Base-by-base conservation (phyloP, 2,888 invertebrate species). In the Brassicogethes aeneus region DNA sequence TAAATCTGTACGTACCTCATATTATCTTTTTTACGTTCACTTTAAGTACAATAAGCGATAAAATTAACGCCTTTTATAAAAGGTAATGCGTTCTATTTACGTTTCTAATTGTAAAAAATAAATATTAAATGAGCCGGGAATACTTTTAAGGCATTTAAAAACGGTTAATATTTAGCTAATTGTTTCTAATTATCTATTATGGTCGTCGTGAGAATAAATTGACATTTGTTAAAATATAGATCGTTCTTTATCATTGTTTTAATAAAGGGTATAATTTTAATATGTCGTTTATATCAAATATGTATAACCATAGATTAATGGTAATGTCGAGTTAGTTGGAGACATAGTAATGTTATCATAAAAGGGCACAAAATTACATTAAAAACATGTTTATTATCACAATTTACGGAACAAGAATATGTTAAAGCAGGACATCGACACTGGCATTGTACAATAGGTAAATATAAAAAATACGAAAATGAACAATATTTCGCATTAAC, bases 351-450 rank as follows among this genome's bases (percentile, higher is more conserved):
- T 53, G 50, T 48, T 42, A 45, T 55, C 51, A 56, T 53, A 60
- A 61, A 56, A 55, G 55, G 55, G 56, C 53, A 56, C 53, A 60
- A 51, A 50, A 48, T 47, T 55, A 54, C 59, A 61, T 64, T 61
- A 64, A 62, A 63, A 64, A 64, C 62, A 63, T 65, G 61, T 65
- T 64, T 64, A 65, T 64, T 66, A 65, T 65, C 66, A 66, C 65
- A 66, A 23, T 62, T 62, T 64, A 62, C 61, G 64, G 60, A 59
- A 62, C 60, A 58, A 59, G 43, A 34, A 34, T 3, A 3, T 34
- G 16, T 15, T 15, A 34, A 7, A 36, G 45, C 53, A 52, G 50
- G 49, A 40, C 44, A 53, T 52, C 51, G 48, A 54, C 57, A 60
- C 60, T 60, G 61, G 61, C 60, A 56, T 57, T 37, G 42, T 37